Conservation (phyloP, 2,113 vertebrate species). For the Plectropomus leopardus region DNA sequence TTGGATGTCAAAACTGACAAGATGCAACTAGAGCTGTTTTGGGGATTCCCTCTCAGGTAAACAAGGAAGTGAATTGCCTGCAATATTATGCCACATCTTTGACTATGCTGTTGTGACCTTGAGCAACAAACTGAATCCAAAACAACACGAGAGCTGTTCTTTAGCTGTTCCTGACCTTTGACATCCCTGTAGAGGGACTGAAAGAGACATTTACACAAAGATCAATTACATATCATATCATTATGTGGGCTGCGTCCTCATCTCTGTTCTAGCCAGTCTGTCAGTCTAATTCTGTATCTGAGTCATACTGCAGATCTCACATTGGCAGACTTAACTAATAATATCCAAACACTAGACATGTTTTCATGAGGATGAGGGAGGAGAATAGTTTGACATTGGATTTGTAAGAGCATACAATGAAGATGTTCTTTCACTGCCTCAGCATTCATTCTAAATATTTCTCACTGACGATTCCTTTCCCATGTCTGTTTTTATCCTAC, state of each 20-base stretch:
- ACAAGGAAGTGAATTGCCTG: background rate
- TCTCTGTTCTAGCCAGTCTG: conserved; percentile 2
- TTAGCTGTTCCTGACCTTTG: conserved; percentile 3
- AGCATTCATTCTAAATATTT: conserved; percentile 32
- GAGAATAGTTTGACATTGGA: conserved; percentile 12
- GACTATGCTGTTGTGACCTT: background rate
- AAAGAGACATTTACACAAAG: background rate
- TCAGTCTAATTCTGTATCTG: background rate
- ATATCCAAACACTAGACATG: conserved; percentile 23
- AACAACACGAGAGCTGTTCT: background rate
- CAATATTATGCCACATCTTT: background rate
- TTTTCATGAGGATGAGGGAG: background rate
- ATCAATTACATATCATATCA: conserved; percentile 30
- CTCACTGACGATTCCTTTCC: conserved; percentile 25
- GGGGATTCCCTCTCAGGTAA: conserved; percentile 16
- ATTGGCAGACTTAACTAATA: conserved; percentile 20
- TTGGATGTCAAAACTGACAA: conserved; percentile 31
- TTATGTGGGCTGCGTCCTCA: background rate
- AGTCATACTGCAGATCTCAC: conserved; percentile 22
- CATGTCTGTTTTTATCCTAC: conserved; percentile 27
- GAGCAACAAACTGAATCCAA: background rate
- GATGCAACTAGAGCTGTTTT: background rate
- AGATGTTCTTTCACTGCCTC: conserved; percentile 32
- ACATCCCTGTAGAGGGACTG: background rate
- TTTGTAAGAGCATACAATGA: conserved; percentile 25